phyloP scores from a whole-genome alignment of 2,888 invertebrate genomes.

The Ceramica pisi region DNA sequence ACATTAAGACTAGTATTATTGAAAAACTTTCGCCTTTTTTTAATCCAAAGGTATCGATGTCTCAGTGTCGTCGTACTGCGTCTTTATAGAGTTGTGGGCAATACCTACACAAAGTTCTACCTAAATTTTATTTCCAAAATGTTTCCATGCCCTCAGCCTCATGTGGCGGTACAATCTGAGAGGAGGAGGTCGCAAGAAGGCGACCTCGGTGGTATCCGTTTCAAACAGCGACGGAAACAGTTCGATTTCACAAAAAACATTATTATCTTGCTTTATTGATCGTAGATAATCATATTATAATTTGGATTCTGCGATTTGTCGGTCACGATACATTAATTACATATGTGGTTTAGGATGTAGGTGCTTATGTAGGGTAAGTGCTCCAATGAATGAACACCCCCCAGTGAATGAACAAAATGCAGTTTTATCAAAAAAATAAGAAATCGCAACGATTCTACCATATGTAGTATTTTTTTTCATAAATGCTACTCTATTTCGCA shows the following conservation, averaged over 20 bases:
- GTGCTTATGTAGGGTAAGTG: not conserved
- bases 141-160: slow-evolving; percentile 8
- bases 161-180: slow-evolving; percentile 26
- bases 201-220: slow-evolving; percentile 84
- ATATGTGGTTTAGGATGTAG: slow-evolving; percentile 13
- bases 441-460: no score
- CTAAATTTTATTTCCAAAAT: slow-evolving; percentile 2
- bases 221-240: slow-evolving; percentile 78
- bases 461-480: no score
- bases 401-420: no score
- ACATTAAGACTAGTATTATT: not conserved
- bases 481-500: no score
- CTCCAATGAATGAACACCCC: no score
- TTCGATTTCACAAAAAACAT: slow-evolving; percentile 73
- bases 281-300: slow-evolving; percentile 54
- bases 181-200: slow-evolving; percentile 68
- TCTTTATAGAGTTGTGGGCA: no score
- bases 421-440: no score
- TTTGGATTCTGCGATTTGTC: slow-evolving; percentile 49
- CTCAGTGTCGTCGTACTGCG: no score
- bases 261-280: slow-evolving; percentile 57
- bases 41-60: no score
- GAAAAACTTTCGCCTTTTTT: not conserved
- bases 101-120: no score
- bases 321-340: slow-evolving; percentile 52